Percentiles rank a stretch among this genome's conserved stretches.
phyloP scores from a whole-genome alignment of 2,888 invertebrate genomes.

The Conus canariensis region DNA sequence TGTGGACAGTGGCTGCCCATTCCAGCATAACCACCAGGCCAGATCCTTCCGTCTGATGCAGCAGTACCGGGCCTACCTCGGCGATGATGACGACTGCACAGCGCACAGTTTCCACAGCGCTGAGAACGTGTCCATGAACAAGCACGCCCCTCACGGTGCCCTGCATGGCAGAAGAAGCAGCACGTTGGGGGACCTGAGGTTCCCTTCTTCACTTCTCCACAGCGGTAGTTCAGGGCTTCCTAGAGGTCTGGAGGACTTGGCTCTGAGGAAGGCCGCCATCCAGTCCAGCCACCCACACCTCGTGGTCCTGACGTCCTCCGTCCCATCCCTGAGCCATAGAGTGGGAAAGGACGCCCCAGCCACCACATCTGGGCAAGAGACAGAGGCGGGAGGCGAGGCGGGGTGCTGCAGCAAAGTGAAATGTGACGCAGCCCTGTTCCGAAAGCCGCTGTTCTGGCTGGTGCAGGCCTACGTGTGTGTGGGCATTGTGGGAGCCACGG shows the following conservation, averaged over 20 bases:
- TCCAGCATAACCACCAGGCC: background rate
- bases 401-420: background rate
- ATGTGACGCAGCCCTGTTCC: background rate
- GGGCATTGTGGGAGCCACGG: slow-evolving; percentile 2
- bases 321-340: background rate
- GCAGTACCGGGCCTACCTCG: background rate
- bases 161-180: background rate
- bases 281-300: background rate
- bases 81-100: background rate
- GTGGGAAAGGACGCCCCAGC: background rate
- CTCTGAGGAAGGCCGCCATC: background rate
- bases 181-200: background rate
- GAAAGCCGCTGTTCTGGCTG: slow-evolving; percentile 23
- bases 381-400: background rate
- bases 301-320: background rate
- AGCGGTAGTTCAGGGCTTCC: background rate
- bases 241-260: background rate
- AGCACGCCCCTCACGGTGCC: background rate
- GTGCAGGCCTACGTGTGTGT: slow-evolving; percentile 29
- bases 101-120: background rate
- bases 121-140: background rate
- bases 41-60: background rate
- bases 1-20: too few species aligned
- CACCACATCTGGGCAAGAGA: background rate
- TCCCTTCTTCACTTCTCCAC: background rate